Base-by-base conservation (phyloP, 2,888 invertebrate genomes). In the Ophraella communa region DNA sequence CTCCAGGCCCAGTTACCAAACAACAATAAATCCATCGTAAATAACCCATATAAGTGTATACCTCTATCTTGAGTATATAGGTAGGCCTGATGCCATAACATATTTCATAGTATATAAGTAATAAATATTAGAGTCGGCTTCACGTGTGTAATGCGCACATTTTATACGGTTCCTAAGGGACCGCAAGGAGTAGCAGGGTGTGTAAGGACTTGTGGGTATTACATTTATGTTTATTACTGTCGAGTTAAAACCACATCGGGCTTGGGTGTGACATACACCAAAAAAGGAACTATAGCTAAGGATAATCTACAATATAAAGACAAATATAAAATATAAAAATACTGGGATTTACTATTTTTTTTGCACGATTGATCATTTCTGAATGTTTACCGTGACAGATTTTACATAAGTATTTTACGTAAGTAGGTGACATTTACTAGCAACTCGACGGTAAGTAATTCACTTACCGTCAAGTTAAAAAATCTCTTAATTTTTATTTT, bases 171-270 rank as follows among this genome's bases (percentile, higher is more conserved):
- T 51, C 69, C 63, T 45, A 52, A 35, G 69, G 65, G 66, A 64
- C 54, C 17, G 45, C 55, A 59, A 65, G 62, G 66, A 62, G 63
- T 56, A 63, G 55, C 60, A 59, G 63, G 62, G 49, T 64, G 66
- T 64, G 61, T 64, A 49, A 66, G 66, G 64, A 62, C 63, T 64
- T 60, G 59, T 62, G 54, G 65, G 59, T 66, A 65, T 69, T 66
- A 69, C 66, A 66, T 69, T 66, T 63, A 69, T 66, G 69, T 69
- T 66, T 69, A 69, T 66, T 62, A 63, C 65, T 65, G 60, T 62
- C 60, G 61, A 60, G 57, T 63, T 59, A 35, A 62, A 56, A 58
- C 44, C 60, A 60, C 52, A 21, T 60, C 33, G 57, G 39, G 51
- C 23, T 51, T 44, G 52, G 53, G 52, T 60, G 60, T 60, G 60